Evolutionary conservation across 2,113 vertebrate species (phyloP).

Genomic region (Nyctereutes procyonoides): DNA sequence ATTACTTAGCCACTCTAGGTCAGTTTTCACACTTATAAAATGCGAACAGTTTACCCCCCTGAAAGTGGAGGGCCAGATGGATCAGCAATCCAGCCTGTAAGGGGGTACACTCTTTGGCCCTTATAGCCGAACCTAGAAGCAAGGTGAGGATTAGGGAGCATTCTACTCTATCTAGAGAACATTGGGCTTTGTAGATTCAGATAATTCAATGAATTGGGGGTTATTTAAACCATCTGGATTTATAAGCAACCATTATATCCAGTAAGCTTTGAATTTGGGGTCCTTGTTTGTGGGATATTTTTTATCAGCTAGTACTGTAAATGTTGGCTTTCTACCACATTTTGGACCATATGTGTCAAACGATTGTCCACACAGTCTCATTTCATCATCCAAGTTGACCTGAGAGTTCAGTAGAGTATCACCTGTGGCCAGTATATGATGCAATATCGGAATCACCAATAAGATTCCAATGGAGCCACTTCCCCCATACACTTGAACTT

Average conservation of each 20-base stretch:
- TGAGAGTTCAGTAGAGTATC: background rate
- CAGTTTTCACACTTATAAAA: background rate
- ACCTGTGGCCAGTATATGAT: background rate
- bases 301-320: constrained; percentile 18
- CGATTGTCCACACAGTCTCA: background rate
- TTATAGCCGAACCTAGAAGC: background rate
- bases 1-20: background rate
- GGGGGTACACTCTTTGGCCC: background rate
- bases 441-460: background rate
- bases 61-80: background rate
- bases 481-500: background rate
- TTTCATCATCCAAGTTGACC: background rate
- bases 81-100: background rate
- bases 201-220: constrained; percentile 6
- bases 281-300: background rate
- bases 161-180: constrained; percentile 9
- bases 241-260: background rate
- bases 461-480: background rate
- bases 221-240: constrained; percentile 45
- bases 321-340: background rate
- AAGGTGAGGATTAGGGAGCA: background rate
- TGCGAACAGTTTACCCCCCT: background rate
- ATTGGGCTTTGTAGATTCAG: background rate
- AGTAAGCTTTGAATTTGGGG: background rate
- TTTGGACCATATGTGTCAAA: constrained; percentile 1